Evolutionary conservation across 2,888 invertebrate genomes (phyloP), one percentile per base, ranked within the genome.

Genomic region (Drosophila mercatorum): DNA sequence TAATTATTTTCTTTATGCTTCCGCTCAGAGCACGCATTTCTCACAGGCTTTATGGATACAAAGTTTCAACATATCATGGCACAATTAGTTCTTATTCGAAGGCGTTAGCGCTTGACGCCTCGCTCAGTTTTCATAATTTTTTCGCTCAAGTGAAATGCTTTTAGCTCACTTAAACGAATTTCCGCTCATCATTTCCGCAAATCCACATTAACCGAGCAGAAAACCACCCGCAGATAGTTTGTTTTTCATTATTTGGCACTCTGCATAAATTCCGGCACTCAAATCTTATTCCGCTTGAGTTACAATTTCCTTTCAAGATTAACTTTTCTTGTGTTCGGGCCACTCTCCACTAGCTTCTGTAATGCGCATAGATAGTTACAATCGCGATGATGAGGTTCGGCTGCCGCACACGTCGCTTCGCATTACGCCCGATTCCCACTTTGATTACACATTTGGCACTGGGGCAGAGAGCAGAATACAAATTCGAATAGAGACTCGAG

Each of bases 391-490:
- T 67, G 38, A 63, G 34, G 57, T 59, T 53, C 38, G 6, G 6
- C 7, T 28, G 44, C 49, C 56, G 53, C 60, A 49, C 68, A 81
- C 67, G 65, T 75, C 81, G 70, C 64, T 51, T 64, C 28, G 70
- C 57, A 71, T 75, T 83, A 67, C 55, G 41, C 26, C 51, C 22
- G 51, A 47, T 46, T 59, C 60, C 28, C 31, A 52, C 22, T 69
- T 60, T 55, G 52, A 57, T 69, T 67, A 72, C 68, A 75, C 64
- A 47, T 59, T 71, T 62, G 17, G 17, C 62, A 67, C 52, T 76
- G 66, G 49, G 63, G 56, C 52, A 44, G 43, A 36, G 26, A 5
- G 7, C 17, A 22, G 53, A 57, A 51, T 59, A 56, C 56, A 43
- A 43, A 66, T 57, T 61, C 66, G 57, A 55, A 46, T 57, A 69